phyloP scores from a whole-genome alignment of 2,113 vertebrate species.

The Nettapus auritus region DNA sequence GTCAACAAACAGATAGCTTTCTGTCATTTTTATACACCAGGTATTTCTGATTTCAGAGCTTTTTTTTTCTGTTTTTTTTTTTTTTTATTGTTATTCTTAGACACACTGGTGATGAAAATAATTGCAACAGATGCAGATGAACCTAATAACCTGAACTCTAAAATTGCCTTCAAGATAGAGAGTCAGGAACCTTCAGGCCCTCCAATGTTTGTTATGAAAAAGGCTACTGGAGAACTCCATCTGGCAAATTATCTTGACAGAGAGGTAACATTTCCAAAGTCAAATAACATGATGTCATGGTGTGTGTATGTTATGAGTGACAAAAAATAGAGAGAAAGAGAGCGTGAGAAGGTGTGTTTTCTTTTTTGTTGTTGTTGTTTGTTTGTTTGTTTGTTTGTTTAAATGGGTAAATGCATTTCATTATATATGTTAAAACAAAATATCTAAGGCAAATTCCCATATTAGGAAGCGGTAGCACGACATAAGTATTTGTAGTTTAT shows the following conservation, averaged over 20 bases:
- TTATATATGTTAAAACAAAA: background rate
- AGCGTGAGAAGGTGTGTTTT: background rate
- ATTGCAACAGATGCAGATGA: constrained; percentile 89
- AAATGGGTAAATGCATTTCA: background rate
- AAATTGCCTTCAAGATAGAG: constrained; percentile 85
- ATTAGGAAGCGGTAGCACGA: background rate
- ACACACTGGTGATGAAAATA: constrained; percentile 83
- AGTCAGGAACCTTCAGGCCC: constrained; percentile 71
- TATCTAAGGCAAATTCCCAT: background rate
- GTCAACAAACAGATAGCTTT: background rate
- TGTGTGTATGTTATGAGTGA: background rate
- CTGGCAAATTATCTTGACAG: constrained; percentile 83
- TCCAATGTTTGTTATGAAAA: constrained; percentile 85
- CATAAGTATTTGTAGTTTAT: background rate
- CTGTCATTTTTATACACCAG: background rate
- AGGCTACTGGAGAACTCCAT: constrained; percentile 80
- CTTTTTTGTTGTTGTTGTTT: no score
- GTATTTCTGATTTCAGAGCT: background rate
- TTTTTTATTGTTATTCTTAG: constrained; percentile 71
- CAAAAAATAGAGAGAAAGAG: no score
- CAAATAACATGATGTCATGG: background rate
- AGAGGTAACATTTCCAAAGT: constrained; percentile 83
- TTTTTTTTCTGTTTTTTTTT: background rate
- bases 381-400: no score
- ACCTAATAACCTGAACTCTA: constrained; percentile 69